Evolutionary conservation across 2,888 invertebrate species (phyloP).

Genomic region (Dynastes tityus): DNA sequence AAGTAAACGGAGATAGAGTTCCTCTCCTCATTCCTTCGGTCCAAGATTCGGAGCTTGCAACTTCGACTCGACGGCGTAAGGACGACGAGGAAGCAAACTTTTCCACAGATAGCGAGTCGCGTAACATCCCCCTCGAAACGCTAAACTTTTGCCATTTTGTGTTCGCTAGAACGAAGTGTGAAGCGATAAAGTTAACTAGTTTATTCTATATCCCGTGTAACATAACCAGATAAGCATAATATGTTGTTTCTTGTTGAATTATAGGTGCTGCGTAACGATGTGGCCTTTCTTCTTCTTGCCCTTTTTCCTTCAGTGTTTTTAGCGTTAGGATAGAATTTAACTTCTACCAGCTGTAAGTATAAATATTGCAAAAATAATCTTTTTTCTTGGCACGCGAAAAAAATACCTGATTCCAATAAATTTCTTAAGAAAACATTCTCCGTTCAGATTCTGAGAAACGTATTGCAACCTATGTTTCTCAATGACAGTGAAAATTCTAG

Average conservation of each 20-base stretch:
- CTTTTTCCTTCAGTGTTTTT: no score
- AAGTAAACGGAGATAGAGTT: conserved; percentile 36
- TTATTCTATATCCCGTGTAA: conserved; percentile 59
- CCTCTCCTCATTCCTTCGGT: conserved; percentile 19
- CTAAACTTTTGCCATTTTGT: conserved; percentile 68
- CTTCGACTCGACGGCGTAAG: conserved; percentile 11
- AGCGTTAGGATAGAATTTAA: no score
- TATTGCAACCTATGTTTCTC: no score
- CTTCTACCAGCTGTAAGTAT: no score
- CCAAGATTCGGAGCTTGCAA: conserved; percentile 9
- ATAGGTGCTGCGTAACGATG: conserved; percentile 23
- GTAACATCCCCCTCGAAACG: conserved; percentile 46
- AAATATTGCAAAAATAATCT: no score
- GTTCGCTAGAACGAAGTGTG: conserved; percentile 67
- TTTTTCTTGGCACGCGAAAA: no score
- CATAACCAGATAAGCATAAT: conserved; percentile 60
- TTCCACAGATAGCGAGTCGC: conserved; percentile 56
- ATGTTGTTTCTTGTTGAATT: conserved; percentile 57
- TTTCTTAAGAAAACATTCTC: no score
- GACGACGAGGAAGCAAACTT: conserved; percentile 52
- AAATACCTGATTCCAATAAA: no score
- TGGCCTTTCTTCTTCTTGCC: no score
- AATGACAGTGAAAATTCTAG: no score
- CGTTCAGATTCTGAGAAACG: no score
- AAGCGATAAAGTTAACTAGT: conserved; percentile 68